These are phyloP conservation scores for Ciconia nigra DNA, from an alignment of 2,797 vertebrate genomes.

Conservation along the genomic window DNA sequence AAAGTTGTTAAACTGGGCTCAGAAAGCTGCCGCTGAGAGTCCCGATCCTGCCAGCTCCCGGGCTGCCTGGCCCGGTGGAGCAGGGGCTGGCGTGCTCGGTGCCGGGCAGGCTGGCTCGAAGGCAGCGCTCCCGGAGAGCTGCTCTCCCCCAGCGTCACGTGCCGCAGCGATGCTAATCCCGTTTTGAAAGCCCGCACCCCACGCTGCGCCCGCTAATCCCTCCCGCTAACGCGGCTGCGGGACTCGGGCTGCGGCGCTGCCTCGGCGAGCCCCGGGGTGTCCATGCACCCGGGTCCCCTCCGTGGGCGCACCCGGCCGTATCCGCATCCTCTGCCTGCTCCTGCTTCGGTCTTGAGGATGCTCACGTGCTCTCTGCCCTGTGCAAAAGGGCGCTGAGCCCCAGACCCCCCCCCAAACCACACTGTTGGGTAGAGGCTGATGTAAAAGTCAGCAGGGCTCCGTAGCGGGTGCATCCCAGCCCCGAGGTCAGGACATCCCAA, in stretches of 20 bases:
- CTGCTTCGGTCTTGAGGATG: not conserved
- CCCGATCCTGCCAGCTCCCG: not conserved
- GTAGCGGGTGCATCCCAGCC: not conserved
- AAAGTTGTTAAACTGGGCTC: not conserved
- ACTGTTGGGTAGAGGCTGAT: accelerated
- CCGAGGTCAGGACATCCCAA: not conserved
- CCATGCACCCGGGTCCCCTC: not conserved
- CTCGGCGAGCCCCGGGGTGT: not conserved
- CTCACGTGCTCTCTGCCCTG: not conserved
- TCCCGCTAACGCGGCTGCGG: not conserved
- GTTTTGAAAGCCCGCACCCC: not conserved
- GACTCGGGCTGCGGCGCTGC: not conserved
- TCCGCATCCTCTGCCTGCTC: not conserved
- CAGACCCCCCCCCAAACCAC: accelerated
- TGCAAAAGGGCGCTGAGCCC: not conserved
- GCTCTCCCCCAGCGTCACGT: not conserved
- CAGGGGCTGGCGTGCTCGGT: not conserved
- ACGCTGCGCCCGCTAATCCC: not conserved
- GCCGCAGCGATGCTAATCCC: not conserved
- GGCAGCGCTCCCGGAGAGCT: not conserved
- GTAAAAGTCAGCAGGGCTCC: not conserved
- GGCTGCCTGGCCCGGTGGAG: not conserved
- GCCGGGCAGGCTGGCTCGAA: not conserved
- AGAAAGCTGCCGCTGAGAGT: not conserved
- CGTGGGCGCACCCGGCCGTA: accelerated